Conservation (phyloP, 2,888 invertebrate species). For the Athalia cordata region DNA sequence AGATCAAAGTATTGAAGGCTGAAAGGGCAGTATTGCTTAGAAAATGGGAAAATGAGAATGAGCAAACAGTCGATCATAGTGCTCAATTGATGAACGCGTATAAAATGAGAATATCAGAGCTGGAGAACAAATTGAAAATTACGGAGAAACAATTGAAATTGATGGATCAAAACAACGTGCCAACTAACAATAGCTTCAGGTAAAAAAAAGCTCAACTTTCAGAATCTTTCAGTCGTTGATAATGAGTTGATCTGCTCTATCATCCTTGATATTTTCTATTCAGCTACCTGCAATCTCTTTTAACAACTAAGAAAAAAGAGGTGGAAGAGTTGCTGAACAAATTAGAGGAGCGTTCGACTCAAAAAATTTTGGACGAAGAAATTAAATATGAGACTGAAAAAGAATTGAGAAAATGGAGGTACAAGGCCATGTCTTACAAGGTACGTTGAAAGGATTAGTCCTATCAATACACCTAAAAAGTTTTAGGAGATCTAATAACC, state of each 20-base stretch:
- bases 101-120: constrained; percentile 59
- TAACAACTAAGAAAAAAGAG: constrained; percentile 59
- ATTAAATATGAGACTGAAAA: constrained; percentile 52
- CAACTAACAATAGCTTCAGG: constrained; percentile 47
- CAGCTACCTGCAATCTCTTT: constrained; percentile 62
- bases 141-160: constrained; percentile 53
- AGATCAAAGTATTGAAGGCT: constrained; percentile 58
- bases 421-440: constrained; percentile 58
- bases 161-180: constrained; percentile 38
- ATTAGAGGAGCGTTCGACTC: constrained; percentile 60
- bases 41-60: constrained; percentile 59
- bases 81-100: constrained; percentile 58
- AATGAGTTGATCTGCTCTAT: neutral
- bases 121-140: constrained; percentile 59
- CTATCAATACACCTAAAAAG: neutral
- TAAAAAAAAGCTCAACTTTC: constrained; percentile 38
- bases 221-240: neutral
- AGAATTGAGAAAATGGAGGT: constrained; percentile 57
- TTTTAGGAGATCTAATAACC: neutral
- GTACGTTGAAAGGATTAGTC: constrained; percentile 48
- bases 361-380: constrained; percentile 60
- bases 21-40: constrained; percentile 56
- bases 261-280: constrained; percentile 32
- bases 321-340: constrained; percentile 58
- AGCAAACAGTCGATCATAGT: constrained; percentile 55